Conservation (phyloP, 1,140 invertebrate genomes). For the Tribolium castaneum region DNA sequence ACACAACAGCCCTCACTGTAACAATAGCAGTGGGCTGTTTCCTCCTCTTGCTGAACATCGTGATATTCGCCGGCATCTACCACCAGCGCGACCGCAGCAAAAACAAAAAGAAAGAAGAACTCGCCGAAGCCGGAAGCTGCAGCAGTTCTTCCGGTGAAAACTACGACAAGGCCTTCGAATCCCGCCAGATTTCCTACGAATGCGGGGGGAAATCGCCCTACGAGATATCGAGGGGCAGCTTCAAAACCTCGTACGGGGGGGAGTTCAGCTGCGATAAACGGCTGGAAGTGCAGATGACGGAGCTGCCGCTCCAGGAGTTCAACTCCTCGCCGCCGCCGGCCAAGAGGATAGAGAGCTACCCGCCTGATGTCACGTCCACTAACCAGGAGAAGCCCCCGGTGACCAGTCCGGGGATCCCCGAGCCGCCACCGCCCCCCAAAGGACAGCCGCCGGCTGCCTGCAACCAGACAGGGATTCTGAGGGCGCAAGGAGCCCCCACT, state of each 20-base stretch:
- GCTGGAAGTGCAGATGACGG: slow-evolving; percentile 75
- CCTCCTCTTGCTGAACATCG: slow-evolving; percentile 87
- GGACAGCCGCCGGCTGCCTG: slow-evolving; percentile 63
- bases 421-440: slow-evolving; percentile 77
- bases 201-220: slow-evolving; percentile 58
- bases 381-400: slow-evolving; percentile 64
- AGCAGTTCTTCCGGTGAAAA: slow-evolving; percentile 70
- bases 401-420: slow-evolving; percentile 71
- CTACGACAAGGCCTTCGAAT: slow-evolving; percentile 70
- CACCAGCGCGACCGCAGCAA: slow-evolving; percentile 82
- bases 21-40: slow-evolving; percentile 93
- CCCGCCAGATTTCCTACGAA: slow-evolving; percentile 70
- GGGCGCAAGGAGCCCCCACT: slow-evolving; percentile 66
- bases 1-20: slow-evolving; percentile 90
- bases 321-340: slow-evolving; percentile 71
- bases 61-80: slow-evolving; percentile 95
- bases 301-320: slow-evolving; percentile 75
- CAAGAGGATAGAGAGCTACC: slow-evolving; percentile 67
- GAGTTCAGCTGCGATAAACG: slow-evolving; percentile 75
- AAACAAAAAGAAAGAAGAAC: slow-evolving; percentile 77
- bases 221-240: slow-evolving; percentile 48
- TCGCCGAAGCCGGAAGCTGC: slow-evolving; percentile 75
- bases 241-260: slow-evolving; percentile 67
- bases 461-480: slow-evolving; percentile 70
- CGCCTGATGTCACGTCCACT: slow-evolving; percentile 62